Conservation (phyloP, 2,113 vertebrate species). For the Prietella phreatophila region DNA sequence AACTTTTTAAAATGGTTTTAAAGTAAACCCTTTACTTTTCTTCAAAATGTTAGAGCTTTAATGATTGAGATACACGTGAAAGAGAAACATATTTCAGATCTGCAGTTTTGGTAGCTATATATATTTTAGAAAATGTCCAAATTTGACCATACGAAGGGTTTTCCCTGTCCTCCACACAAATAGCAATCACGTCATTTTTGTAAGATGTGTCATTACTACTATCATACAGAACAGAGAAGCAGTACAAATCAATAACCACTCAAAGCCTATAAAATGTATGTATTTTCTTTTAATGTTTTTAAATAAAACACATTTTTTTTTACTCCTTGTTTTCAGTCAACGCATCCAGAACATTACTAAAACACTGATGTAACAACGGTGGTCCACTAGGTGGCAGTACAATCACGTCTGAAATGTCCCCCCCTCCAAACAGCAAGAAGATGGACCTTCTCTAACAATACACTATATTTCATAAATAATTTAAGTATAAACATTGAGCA, state of each 20-base stretch:
- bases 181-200: not conserved
- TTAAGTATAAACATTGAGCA: conserved; percentile 88
- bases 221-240: not conserved
- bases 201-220: not conserved
- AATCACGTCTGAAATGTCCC: conserved; percentile 77
- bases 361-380: conserved; percentile 76
- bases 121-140: not conserved
- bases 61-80: not conserved
- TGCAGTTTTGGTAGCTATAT: not conserved
- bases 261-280: conserved; percentile 38
- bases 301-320: conserved; percentile 75
- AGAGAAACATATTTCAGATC: not conserved
- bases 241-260: conserved; percentile 23
- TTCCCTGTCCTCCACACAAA: not conserved
- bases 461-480: conserved; percentile 84
- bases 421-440: conserved; percentile 75
- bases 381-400: conserved; percentile 79
- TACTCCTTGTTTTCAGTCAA: conserved; percentile 60
- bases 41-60: not conserved
- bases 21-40: not conserved
- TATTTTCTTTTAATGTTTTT: conserved; percentile 68
- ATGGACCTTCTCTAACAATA: conserved; percentile 81
- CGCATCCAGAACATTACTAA: conserved; percentile 66
- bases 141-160: not conserved
- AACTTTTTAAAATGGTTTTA: not conserved